Base-by-base conservation (phyloP, 2,888 invertebrate species). In the Isoperla grammatica region DNA sequence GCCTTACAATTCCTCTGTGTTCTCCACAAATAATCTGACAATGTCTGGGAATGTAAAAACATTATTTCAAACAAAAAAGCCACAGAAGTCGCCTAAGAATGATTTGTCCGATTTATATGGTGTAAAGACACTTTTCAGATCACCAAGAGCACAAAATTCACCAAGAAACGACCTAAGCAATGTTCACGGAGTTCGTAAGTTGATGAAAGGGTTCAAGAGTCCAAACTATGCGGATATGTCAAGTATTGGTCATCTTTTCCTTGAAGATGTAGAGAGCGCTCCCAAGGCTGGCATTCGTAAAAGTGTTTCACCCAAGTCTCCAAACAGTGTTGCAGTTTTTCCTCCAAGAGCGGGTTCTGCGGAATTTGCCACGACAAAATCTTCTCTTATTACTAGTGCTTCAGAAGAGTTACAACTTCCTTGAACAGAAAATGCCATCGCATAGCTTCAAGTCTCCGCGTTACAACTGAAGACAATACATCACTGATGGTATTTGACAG, bases 31-130 rank as follows among this genome's bases (percentile, higher is more conserved):
- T 63, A 64, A 67, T 59, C 60, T 67, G 43, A 48, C 56, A 19
- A 56, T 66, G 49, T 62, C 70, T 22, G 57, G 17, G 12, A 69
- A 70, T 2, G 64, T 70, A 1, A 68, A 66, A 42, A 65, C 64
- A 42, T 53, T 72, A 3, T 61, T 70, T 48, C 63, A 45, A 42
- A 64, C 29, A 4, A n/a, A n/a, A n/a, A n/a, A n/a, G n/a, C n/a
- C n/a, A n/a, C 5, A 8, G 45, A 69, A 67, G 61, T 69, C 56
- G 1, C 74, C 75, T 0, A 71, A 62, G 29, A 76, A 79, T 62
- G 78, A 79, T 62, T 65, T 79, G 55, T 72, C 71, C 0, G 71
- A 77, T 53, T 73, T 78, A 0, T 72, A 73, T 0, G 77, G 78
- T 1, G 74, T 77, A 0, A 76, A 74, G 69, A 64, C 61, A 40